Evolutionary conservation across 2,888 invertebrate species (phyloP).

Genomic region (Cryptus viduatorius): DNA sequence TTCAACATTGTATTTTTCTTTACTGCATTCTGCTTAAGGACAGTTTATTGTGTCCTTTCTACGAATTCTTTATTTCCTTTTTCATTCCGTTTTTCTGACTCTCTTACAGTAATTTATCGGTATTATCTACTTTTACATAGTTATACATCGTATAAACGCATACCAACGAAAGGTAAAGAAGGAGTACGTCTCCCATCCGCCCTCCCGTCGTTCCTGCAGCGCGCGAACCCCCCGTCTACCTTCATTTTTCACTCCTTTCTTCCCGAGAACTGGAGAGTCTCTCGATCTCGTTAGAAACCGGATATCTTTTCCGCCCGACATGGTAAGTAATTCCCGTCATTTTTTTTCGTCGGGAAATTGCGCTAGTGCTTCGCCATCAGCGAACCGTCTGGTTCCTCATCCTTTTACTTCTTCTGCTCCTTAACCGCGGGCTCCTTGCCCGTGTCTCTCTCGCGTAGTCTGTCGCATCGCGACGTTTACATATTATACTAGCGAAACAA

Average conservation of each 20-base stretch:
- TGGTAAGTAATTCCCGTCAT: slow-evolving; percentile 72
- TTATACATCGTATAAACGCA: slow-evolving; percentile 12
- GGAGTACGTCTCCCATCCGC: slow-evolving; percentile 20
- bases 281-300: slow-evolving; percentile 76
- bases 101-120: slow-evolving; percentile 16
- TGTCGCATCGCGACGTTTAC: slow-evolving; percentile 26
- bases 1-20: slow-evolving; percentile 3
- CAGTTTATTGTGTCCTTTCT: background rate
- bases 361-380: slow-evolving; percentile 66
- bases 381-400: slow-evolving; percentile 51
- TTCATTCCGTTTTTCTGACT: background rate
- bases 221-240: slow-evolving; percentile 50
- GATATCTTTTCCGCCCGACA: slow-evolving; percentile 71
- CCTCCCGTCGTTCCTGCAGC: slow-evolving; percentile 8
- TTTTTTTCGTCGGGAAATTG: slow-evolving; percentile 71
- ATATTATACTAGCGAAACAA: background rate
- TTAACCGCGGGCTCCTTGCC: slow-evolving; percentile 32
- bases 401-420: slow-evolving; percentile 26
- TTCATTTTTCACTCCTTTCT: slow-evolving; percentile 72
- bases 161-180: slow-evolving; percentile 39
- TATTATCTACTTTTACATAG: slow-evolving; percentile 21
- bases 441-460: slow-evolving; percentile 22
- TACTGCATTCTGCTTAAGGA: background rate
- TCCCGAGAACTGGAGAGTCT: slow-evolving; percentile 70
- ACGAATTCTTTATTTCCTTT: background rate